phyloP scores from a whole-genome alignment of 1,140 invertebrate species.

The Bombus superbus region DNA sequence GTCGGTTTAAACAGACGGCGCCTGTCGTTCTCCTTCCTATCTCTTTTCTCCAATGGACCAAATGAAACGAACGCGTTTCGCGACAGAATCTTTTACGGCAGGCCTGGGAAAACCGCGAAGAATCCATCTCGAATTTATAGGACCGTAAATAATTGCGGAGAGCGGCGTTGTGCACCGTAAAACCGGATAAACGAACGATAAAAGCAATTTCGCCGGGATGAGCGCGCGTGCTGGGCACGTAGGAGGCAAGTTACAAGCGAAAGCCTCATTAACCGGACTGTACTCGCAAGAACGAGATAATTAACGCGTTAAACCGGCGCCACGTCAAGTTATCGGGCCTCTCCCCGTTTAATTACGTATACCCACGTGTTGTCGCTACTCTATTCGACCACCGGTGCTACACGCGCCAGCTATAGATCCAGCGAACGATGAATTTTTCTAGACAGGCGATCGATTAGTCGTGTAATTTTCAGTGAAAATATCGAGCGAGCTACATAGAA shows the following conservation, averaged over 20 bases:
- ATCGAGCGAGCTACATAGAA: no score
- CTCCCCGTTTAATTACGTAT: slow-evolving; percentile 74
- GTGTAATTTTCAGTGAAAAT: no score
- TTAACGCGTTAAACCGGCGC: slow-evolving; percentile 74
- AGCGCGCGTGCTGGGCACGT: slow-evolving; percentile 57
- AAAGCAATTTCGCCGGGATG: slow-evolving; percentile 46
- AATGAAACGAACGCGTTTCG: neutral
- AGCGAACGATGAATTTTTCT: neutral
- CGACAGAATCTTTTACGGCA: no score
- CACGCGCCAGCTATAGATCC: slow-evolving; percentile 27
- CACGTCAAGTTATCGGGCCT: slow-evolving; percentile 74
- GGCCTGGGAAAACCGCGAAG: neutral
- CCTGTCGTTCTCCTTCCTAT: no score
- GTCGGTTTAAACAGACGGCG: no score
- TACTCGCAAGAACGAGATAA: slow-evolving; percentile 72
- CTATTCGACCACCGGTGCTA: slow-evolving; percentile 64
- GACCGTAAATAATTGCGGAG: slow-evolving; percentile 33
- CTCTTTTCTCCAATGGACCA: no score
- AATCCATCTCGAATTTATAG: slow-evolving; percentile 25
- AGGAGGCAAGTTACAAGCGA: slow-evolving; percentile 69
- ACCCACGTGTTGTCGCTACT: slow-evolving; percentile 71
- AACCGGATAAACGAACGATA: slow-evolving; percentile 49
- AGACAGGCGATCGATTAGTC: neutral
- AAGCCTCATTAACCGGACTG: slow-evolving; percentile 63
- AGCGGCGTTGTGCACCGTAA: neutral